These are phyloP conservation scores for Loxodonta africana DNA, from an alignment of 2,113 vertebrate species.

Conservation along the genomic window DNA sequence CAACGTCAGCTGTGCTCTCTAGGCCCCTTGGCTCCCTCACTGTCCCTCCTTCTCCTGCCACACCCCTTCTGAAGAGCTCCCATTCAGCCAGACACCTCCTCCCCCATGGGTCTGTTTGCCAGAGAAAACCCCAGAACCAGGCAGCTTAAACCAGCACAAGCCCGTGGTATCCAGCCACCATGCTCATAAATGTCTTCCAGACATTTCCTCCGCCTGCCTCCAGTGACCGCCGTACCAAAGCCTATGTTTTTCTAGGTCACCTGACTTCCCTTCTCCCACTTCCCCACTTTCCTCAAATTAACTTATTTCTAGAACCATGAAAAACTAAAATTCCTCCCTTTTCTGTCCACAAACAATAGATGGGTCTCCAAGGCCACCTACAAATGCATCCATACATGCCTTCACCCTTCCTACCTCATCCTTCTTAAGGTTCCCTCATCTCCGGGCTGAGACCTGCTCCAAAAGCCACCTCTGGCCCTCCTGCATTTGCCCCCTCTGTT, in stretches of 20 bases:
- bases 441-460: background rate
- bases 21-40: background rate
- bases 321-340: background rate
- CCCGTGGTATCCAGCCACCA: too few species aligned
- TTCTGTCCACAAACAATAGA: background rate
- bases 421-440: background rate
- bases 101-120: background rate
- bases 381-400: fast-evolving
- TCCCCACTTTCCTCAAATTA: background rate
- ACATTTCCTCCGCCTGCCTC: background rate
- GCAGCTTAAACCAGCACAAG: background rate
- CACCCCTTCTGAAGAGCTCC: background rate
- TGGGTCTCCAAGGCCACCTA: background rate
- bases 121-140: background rate
- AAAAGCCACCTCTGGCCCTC: background rate
- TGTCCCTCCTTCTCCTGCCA: background rate
- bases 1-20: background rate
- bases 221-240: background rate
- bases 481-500: background rate
- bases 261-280: too few species aligned
- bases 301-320: background rate
- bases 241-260: background rate
- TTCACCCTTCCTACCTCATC: fast-evolving
- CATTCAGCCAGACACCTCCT: background rate
- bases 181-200: background rate